Evolutionary conservation across 64 coral and sea anemone genomes (phyloP), one percentile per base, ranked within the genome.

Genomic region (Dendronephthya gigantea): DNA sequence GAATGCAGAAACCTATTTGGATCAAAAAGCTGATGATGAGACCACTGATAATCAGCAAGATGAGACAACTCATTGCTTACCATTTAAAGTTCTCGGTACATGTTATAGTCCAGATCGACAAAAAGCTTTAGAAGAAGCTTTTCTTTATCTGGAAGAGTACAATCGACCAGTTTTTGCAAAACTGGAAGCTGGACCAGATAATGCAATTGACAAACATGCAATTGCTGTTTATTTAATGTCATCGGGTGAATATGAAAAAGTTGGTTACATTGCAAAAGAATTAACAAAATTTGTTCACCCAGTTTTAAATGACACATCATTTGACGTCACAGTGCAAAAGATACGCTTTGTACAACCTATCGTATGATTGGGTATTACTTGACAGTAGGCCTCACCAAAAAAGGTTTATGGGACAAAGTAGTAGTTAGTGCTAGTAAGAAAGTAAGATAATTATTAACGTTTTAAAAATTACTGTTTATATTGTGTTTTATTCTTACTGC

Each of bases 181-280:
- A 75, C 6, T 75, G 6, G 29, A 75, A 16, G n/a, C 69, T 34
- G 69, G 34, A 37, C 69, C 69, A 75, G 69, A 75, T 3, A 75
- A 75, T 33, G 30, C 34, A 3, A 13, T 32, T 75, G 69, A 75
- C n/a, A 75, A 75, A 75, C 69, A 75, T 75, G 69, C 69, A 75
- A 75, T 75, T 33, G 69, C 69, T 75, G n/a, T 75, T 13, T 75
- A 75, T 25, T 4, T 75, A 13, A 75, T 75, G 69, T 75, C 69
- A 75, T 3, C 4, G 34, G 6, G 3, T 2, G 69, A 75, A 32
- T 75, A 75, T 30, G 69, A 75, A 33, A 75, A 75, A 75, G 69
- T 75, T 7, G 69, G 69, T 5, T 75, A 75, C 25, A 34, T 75
- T 2, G 2, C 69, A 75, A 75, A 30, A 4, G n/a, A 75, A 33